These are phyloP conservation scores for Gobius niger DNA, from an alignment of 2,113 vertebrate species.

Conservation along the genomic window DNA sequence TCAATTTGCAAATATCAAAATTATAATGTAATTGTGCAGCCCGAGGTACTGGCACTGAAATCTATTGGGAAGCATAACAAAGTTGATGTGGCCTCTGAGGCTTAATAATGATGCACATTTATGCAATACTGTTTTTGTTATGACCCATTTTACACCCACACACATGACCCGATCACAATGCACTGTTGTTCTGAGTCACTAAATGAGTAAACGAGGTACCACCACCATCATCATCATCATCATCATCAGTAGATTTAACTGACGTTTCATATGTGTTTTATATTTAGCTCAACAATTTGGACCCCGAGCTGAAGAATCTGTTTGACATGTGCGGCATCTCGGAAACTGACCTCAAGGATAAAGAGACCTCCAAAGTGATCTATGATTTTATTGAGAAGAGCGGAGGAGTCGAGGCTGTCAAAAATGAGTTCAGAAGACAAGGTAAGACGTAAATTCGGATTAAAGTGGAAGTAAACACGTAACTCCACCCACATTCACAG, in stretches of 20 bases:
- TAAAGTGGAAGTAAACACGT: no score
- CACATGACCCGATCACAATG: neutral
- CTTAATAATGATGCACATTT: neutral
- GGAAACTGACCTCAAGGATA: conserved; percentile 95
- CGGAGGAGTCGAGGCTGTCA: conserved; percentile 97
- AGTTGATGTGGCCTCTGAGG: neutral
- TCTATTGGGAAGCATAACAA: neutral
- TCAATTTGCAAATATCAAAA: no score
- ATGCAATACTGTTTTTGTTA: neutral
- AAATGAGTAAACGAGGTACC: no score
- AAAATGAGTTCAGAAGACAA: conserved; percentile 93
- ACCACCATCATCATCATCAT: neutral
- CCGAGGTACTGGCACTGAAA: no score
- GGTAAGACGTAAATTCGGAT: conserved; percentile 70
- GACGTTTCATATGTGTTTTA: neutral
- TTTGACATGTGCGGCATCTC: conserved; percentile 98
- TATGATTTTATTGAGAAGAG: conserved; percentile 99
- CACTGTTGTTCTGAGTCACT: neutral
- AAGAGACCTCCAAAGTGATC: conserved; percentile 98
- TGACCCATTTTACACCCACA: neutral
- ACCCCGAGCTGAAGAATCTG: conserved; percentile 96
- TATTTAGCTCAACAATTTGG: conserved; percentile 91
- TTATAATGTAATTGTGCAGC: neutral
- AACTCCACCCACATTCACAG: no score
- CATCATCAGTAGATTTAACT: neutral